phyloP scores from a whole-genome alignment of 2,888 invertebrate genomes.

The Eristalis pertinax region DNA sequence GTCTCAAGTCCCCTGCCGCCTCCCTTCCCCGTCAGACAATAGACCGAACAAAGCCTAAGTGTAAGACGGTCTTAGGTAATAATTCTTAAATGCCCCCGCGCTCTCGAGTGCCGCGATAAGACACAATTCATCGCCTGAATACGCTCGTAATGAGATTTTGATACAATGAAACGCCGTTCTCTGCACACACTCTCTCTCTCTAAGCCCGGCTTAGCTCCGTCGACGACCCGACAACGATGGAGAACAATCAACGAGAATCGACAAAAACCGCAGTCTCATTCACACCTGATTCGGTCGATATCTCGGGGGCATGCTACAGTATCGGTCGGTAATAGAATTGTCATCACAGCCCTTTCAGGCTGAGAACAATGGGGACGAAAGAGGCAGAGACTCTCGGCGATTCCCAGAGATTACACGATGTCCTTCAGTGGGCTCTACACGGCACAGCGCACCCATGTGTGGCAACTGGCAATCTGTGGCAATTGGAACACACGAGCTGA shows the following conservation, averaged over 20 bases:
- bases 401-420: constrained; percentile 56
- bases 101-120: constrained; percentile 45
- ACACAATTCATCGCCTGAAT: constrained; percentile 64
- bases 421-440: constrained; percentile 26
- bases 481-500: background rate
- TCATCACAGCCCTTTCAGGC: constrained; percentile 51
- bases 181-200: constrained; percentile 18
- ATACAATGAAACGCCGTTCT: constrained; percentile 54
- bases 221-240: constrained; percentile 6
- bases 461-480: constrained; percentile 5
- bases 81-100: constrained; percentile 52
- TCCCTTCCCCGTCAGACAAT: background rate
- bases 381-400: constrained; percentile 10
- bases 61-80: constrained; percentile 37
- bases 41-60: constrained; percentile 16
- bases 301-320: constrained; percentile 25
- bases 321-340: constrained; percentile 54
- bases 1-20: background rate
- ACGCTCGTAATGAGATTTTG: constrained; percentile 67
- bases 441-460: constrained; percentile 1
- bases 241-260: constrained; percentile 11
- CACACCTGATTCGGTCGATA: constrained; percentile 63
- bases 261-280: constrained; percentile 61
- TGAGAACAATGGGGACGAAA: constrained; percentile 33
- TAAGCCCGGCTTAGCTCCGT: constrained; percentile 45